Evolutionary conservation across 2,797 vertebrate genomes (phyloP).

Genomic region (Hydrolagus colliei): DNA sequence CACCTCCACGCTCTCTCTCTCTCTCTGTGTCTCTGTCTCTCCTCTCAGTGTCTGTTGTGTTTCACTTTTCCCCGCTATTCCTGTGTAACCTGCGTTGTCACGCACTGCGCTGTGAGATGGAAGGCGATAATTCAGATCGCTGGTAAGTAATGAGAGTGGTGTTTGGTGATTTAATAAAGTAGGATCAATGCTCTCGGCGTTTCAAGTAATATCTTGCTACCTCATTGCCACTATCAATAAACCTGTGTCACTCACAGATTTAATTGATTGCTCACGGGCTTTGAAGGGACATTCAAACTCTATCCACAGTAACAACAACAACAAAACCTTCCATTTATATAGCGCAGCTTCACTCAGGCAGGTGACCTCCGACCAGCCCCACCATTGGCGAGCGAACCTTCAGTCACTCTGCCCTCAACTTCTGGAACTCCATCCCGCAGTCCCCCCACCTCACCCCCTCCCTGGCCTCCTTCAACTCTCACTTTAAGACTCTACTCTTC

Average conservation of each 20-base stretch:
- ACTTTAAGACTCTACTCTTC: too few species aligned
- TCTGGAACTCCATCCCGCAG: too few species aligned
- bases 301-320: too few species aligned
- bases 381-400: too few species aligned
- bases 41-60: too few species aligned
- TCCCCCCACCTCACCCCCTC: too few species aligned
- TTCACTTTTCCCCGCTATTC: background rate
- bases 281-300: too few species aligned
- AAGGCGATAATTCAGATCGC: background rate
- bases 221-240: background rate
- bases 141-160: background rate
- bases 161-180: constrained; percentile 21
- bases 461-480: too few species aligned
- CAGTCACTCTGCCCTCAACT: too few species aligned
- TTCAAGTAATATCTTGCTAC: constrained; percentile 12
- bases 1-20: background rate
- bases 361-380: too few species aligned
- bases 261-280: background rate
- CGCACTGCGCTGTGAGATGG: background rate
- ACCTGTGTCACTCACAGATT: background rate
- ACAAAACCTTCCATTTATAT: background rate
- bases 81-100: background rate
- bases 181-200: background rate
- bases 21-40: too few species aligned
- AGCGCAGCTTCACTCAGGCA: background rate